A percentile compares a stretch with the other conserved stretches of the same genome.
These are phyloP conservation scores for Tricholauxania praeusta DNA, from an alignment of 2,888 invertebrate species.

Conservation along the genomic window DNA sequence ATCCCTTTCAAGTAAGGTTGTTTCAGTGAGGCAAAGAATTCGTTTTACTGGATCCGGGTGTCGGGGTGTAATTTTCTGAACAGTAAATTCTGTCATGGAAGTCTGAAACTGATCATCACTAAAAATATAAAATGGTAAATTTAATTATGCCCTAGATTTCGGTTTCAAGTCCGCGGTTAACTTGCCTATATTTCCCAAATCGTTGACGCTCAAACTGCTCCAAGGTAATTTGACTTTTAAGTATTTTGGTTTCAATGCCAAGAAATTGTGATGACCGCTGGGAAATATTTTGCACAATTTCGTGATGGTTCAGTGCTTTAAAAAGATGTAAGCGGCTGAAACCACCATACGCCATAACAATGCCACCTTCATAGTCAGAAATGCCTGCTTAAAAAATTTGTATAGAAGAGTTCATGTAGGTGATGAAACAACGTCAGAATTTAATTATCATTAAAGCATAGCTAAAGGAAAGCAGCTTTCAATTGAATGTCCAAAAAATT, in stretches of 20 bases:
- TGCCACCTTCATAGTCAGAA: conserved; percentile 91
- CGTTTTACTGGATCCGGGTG: conserved; percentile 88
- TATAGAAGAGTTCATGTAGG: conserved; percentile 47
- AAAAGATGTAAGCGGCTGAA: conserved; percentile 94
- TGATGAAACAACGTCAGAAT: conserved; percentile 4
- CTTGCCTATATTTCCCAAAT: conserved; percentile 91
- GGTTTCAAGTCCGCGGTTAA: conserved; percentile 1
- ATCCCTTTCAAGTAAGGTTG: conserved; percentile 95
- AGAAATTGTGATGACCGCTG: conserved; percentile 86
- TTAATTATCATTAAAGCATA: neutral
- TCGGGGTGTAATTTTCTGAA: conserved; percentile 89
- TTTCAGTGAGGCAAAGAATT: conserved; percentile 93
- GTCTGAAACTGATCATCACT: conserved; percentile 96
- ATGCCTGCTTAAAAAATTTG: conserved; percentile 73
- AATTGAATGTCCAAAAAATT: conserved; percentile 37
- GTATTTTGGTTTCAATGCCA: conserved; percentile 85
- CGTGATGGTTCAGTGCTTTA: conserved; percentile 85
- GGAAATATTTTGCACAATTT: conserved; percentile 87
- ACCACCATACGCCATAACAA: conserved; percentile 91
- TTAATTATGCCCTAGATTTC: neutral
- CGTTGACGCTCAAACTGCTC: conserved; percentile 89
- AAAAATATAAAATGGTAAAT: conserved; percentile 58
- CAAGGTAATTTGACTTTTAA: conserved; percentile 84
- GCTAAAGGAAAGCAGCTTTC: neutral
- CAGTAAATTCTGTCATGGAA: conserved; percentile 95